Evolutionary conservation across 2,113 vertebrate genomes (phyloP).

Genomic region (Apodemus sylvaticus): DNA sequence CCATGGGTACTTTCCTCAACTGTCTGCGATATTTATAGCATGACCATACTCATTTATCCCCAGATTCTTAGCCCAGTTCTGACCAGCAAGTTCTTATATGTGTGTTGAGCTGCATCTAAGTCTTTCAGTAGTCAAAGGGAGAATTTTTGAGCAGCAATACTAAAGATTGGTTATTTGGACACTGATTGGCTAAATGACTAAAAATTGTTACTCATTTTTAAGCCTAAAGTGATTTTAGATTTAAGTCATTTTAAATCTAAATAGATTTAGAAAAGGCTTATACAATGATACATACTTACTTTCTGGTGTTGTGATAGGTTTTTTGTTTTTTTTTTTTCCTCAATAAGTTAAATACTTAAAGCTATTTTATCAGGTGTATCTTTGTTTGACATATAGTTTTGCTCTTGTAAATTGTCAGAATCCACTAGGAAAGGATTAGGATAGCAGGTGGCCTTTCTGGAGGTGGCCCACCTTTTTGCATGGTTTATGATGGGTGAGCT

Average conservation of each 20-base stretch:
- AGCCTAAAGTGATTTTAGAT: too few species aligned
- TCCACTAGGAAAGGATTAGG: too few species aligned
- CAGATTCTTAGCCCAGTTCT: not conserved
- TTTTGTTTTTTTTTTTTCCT: conserved; percentile 1
- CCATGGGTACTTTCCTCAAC: not conserved
- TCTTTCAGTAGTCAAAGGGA: conserved; percentile 13
- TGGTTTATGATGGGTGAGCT: too few species aligned
- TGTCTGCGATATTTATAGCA: not conserved
- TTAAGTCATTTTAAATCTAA: too few species aligned
- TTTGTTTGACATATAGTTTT: not conserved
- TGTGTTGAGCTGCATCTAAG: not conserved
- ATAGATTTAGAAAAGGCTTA: not conserved
- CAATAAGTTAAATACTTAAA: not conserved
- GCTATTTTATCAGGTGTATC: conserved; percentile 11
- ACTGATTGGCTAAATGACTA: not conserved
- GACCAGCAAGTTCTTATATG: not conserved
- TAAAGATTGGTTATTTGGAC: conserved; percentile 12
- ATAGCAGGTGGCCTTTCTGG: too few species aligned
- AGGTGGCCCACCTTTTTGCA: too few species aligned
- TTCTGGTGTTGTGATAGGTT: not conserved
- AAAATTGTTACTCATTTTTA: conserved; percentile 23
- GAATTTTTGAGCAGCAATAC: not conserved
- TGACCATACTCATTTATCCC: not conserved
- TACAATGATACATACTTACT: not conserved
- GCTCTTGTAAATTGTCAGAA: not conserved